phyloP scores from a whole-genome alignment of 2,113 vertebrate species.

The Cromileptes altivelis region DNA sequence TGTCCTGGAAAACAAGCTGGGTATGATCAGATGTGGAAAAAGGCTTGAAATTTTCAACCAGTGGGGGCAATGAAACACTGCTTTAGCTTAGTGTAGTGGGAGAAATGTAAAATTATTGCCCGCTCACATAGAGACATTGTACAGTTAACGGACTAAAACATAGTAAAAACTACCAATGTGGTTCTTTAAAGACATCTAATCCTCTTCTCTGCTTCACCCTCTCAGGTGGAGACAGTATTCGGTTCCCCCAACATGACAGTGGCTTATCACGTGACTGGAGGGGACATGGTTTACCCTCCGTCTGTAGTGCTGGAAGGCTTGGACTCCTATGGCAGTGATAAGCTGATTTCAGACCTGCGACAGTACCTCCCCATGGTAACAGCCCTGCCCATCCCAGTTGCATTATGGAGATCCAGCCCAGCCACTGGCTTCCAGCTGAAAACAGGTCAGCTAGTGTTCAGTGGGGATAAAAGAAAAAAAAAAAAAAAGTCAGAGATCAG shows the following conservation, averaged over 20 bases:
- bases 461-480: constrained; percentile 32
- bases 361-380: constrained; percentile 91
- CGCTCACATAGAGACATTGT: background rate
- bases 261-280: constrained; percentile 91
- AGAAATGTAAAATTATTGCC: background rate
- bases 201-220: constrained; percentile 1
- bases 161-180: background rate
- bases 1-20: no score
- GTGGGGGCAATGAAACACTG: background rate
- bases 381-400: constrained; percentile 88
- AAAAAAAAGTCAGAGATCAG: constrained; percentile 38
- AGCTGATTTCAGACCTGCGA: constrained; percentile 91
- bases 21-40: background rate
- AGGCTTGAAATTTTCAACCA: background rate
- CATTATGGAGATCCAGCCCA: constrained; percentile 89
- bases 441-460: constrained; percentile 88
- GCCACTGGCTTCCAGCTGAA: constrained; percentile 91
- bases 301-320: constrained; percentile 89
- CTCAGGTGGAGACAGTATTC: constrained; percentile 92
- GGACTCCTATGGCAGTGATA: constrained; percentile 88
- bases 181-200: background rate
- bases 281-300: constrained; percentile 89
- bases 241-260: constrained; percentile 91
- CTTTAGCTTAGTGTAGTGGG: background rate
- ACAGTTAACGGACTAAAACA: background rate